Percentiles rank a stretch among this genome's conserved stretches.
Conservation (phyloP, 2,797 vertebrate species). For the Macrochelys suwanniensis region DNA sequence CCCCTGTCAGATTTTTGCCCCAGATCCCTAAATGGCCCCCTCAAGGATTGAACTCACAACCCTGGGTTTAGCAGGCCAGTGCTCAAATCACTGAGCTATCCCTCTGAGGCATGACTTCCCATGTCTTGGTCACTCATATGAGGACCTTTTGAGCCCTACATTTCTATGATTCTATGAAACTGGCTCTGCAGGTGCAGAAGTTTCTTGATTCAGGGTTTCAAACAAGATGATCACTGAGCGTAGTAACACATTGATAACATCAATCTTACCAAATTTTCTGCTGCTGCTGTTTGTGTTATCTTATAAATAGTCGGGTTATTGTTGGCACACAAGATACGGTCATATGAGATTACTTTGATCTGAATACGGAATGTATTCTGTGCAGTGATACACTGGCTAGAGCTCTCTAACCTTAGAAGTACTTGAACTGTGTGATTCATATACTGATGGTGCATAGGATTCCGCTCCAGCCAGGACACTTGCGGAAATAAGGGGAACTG, state of each 20-base stretch:
- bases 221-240: neutral
- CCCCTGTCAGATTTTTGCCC: too few species aligned
- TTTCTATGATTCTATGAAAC: too few species aligned
- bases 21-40: too few species aligned
- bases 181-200: neutral
- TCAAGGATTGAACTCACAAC: too few species aligned
- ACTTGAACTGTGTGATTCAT: neutral
- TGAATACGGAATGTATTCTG: neutral
- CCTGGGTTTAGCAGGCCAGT: too few species aligned
- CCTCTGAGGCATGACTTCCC: neutral
- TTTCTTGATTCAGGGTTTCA: neutral
- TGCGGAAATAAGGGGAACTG: neutral
- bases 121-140: neutral
- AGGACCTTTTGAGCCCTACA: neutral
- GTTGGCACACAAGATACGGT: neutral
- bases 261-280: neutral
- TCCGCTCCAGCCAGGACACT: neutral
- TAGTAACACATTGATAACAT: neutral
- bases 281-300: neutral
- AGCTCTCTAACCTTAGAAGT: neutral
- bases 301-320: neutral
- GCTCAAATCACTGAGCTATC: too few species aligned
- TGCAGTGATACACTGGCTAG: neutral
- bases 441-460: neutral
- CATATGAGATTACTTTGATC: neutral